Evolutionary conservation across 2,113 vertebrate genomes (phyloP).

Genomic region (Cairina moschata): DNA sequence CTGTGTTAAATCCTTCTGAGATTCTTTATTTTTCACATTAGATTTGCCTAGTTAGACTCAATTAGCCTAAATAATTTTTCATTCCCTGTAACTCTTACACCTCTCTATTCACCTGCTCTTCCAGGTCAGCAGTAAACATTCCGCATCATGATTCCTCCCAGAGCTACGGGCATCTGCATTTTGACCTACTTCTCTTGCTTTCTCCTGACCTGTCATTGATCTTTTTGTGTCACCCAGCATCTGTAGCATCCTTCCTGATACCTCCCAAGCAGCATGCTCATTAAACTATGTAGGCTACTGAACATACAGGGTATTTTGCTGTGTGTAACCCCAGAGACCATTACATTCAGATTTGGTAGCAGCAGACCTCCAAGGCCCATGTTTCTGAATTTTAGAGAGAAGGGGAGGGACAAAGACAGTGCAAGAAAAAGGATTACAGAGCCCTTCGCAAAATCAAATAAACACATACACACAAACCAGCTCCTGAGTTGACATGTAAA

Average conservation of each 20-base stretch:
- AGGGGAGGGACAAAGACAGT: not conserved
- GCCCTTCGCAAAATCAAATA: not conserved
- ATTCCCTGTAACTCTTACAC: not conserved
- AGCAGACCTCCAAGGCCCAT: not conserved
- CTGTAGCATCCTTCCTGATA: not conserved
- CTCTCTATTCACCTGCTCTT: not conserved
- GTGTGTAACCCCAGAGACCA: not conserved
- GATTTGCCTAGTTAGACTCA: not conserved
- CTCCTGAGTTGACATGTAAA: not conserved
- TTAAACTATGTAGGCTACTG: not conserved
- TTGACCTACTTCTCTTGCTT: conserved; percentile 19
- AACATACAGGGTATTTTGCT: not conserved
- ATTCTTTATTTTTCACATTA: not conserved
- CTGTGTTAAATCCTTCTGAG: not conserved
- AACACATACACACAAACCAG: not conserved
- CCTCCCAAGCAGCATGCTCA: not conserved
- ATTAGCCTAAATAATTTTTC: not conserved
- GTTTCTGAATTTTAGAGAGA: not conserved
- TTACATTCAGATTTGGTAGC: not conserved
- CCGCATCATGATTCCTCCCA: not conserved
- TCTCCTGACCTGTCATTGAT: not conserved
- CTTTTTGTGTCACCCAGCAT: not conserved
- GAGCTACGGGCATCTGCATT: not conserved
- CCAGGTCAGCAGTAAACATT: not conserved
- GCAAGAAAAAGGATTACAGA: not conserved